Percentiles rank a stretch among this genome's conserved stretches.
phyloP scores from a whole-genome alignment of 23 tunicate species.

The Ascidia mentula region DNA sequence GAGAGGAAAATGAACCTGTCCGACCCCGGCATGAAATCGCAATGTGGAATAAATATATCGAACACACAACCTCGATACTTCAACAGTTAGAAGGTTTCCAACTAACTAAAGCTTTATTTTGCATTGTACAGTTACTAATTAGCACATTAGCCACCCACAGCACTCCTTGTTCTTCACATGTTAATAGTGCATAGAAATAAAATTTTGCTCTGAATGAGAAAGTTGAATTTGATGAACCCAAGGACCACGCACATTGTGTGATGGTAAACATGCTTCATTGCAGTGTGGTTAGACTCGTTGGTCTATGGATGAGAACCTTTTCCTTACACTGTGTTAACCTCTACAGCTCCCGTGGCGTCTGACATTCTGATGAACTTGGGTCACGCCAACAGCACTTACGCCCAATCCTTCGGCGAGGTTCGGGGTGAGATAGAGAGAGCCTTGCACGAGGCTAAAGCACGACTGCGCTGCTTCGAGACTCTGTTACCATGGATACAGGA shows the following conservation, averaged over 20 bases:
- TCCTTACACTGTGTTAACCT: too few species aligned
- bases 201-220: too few species aligned
- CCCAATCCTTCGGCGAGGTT: conserved; percentile 82
- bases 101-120: too few species aligned
- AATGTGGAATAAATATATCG: conserved; percentile 82
- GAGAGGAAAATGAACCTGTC: conserved; percentile 57
- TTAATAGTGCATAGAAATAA: too few species aligned
- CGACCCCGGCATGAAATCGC: conserved; percentile 85
- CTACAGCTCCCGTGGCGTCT: conserved; percentile 73
- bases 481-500: conserved; percentile 92
- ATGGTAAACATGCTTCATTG: too few species aligned
- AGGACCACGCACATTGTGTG: too few species aligned
- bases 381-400: conserved; percentile 85
- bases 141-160: too few species aligned
- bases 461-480: conserved; percentile 68
- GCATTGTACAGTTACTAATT: too few species aligned
- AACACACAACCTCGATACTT: conserved; percentile 66
- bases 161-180: too few species aligned
- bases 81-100: conserved; percentile 71
- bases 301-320: too few species aligned
- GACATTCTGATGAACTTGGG: conserved; percentile 76
- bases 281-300: too few species aligned
- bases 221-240: too few species aligned
- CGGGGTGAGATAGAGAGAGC: conserved; percentile 65
- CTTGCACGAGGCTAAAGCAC: conserved; percentile 61